phyloP scores from a whole-genome alignment of 2,797 vertebrate genomes.

The Phyllotis vaccarum region DNA sequence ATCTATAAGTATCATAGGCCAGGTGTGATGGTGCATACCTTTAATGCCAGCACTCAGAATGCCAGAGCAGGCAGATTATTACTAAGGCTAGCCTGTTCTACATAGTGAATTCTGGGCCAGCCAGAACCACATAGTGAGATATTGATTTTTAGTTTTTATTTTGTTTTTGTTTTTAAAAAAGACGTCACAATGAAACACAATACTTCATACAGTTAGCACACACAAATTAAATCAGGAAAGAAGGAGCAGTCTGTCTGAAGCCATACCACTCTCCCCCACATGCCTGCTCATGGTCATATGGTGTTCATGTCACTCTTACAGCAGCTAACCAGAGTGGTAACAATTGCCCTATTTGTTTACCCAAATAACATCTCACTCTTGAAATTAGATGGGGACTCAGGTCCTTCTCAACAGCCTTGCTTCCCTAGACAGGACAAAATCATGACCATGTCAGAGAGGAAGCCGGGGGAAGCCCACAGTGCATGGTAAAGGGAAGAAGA shows the following conservation, averaged over 20 bases:
- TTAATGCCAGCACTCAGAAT: not conserved
- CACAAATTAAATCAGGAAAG: not conserved
- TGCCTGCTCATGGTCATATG: not conserved
- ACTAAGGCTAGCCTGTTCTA: not conserved
- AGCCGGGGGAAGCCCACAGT: not conserved
- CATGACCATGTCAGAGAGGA: constrained; percentile 12
- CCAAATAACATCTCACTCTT: constrained; percentile 21
- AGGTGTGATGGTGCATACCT: not conserved
- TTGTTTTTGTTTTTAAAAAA: not conserved
- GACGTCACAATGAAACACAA: not conserved
- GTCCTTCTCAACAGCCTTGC: not conserved
- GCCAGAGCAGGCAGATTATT: not conserved
- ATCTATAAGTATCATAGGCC: not conserved
- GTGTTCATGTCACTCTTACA: not conserved
- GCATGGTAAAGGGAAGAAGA: not conserved
- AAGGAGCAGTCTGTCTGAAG: not conserved
- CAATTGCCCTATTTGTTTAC: not conserved
- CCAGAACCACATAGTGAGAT: not conserved
- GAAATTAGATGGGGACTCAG: not conserved
- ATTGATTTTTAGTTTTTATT: not conserved
- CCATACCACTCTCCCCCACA: accelerated
- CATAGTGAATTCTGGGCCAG: not conserved
- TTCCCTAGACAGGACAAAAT: not conserved
- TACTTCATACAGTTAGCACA: not conserved
- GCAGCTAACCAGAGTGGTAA: not conserved